Evolutionary conservation across 37 sponge, comb jelly and placozoan genomes (phyloP).

Genomic region (Beroe ovata): DNA sequence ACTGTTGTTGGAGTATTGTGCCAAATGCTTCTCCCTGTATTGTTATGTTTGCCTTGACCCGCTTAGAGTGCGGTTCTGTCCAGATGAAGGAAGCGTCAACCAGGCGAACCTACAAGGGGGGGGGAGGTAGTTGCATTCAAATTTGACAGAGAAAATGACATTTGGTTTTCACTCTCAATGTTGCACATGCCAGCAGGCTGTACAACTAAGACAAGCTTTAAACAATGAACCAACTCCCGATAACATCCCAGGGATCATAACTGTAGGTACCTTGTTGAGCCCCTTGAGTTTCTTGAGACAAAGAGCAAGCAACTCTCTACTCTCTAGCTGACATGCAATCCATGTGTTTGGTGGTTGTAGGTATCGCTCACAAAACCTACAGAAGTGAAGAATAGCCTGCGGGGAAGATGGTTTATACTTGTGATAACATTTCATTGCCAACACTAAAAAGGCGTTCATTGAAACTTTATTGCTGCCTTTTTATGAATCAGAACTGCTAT

Average conservation of each 20-base stretch:
- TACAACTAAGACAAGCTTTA: not conserved
- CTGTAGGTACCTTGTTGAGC: constrained; percentile 63
- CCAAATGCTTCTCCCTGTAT: constrained; percentile 90
- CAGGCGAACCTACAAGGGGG: constrained; percentile 74
- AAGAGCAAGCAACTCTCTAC: constrained; percentile 83
- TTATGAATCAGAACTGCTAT: no score
- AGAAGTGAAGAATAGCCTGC: constrained; percentile 78
- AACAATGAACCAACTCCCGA: no score
- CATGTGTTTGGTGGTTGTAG: constrained; percentile 88
- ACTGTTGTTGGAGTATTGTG: constrained; percentile 85
- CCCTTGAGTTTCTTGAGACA: constrained; percentile 91
- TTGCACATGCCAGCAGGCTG: no score
- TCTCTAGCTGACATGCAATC: constrained; percentile 85
- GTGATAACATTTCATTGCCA: no score
- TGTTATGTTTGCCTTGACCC: constrained; percentile 90
- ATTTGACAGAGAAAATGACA: no score
- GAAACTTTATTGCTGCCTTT: no score
- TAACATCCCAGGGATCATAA: no score
- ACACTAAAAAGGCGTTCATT: no score
- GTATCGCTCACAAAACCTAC: constrained; percentile 92
- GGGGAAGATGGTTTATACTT: no score
- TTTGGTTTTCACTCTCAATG: no score
- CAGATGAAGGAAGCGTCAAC: constrained; percentile 95
- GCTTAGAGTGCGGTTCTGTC: constrained; percentile 99
- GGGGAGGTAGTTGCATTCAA: not conserved